Evolutionary conservation across 2,797 vertebrate species (phyloP).

Genomic region (Parauchenoglanis ngamensis): DNA sequence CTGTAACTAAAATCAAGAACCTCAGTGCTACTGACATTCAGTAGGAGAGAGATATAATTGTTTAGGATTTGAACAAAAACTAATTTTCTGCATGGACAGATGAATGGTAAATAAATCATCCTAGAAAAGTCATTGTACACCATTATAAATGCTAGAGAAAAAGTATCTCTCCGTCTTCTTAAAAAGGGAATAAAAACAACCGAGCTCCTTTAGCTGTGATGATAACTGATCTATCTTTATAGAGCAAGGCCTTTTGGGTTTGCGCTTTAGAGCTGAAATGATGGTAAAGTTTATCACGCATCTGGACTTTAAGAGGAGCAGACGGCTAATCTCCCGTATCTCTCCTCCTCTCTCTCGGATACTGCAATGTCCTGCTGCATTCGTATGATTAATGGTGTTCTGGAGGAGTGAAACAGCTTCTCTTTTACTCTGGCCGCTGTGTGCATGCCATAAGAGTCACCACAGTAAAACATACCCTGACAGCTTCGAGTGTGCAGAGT

Average conservation of each 20-base stretch:
- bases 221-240: neutral
- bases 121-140: neutral
- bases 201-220: neutral
- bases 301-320: slow-evolving; percentile 40
- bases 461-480: slow-evolving; percentile 41
- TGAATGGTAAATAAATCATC: neutral
- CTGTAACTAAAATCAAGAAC: neutral
- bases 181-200: neutral
- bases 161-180: neutral
- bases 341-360: slow-evolving; percentile 7
- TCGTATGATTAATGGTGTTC: slow-evolving; percentile 36
- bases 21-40: neutral
- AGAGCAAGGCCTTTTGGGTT: neutral
- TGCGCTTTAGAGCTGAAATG: neutral
- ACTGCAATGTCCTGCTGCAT: slow-evolving; percentile 35
- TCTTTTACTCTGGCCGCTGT: slow-evolving; percentile 29
- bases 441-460: slow-evolving; percentile 28
- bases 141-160: neutral
- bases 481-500: slow-evolving; percentile 33
- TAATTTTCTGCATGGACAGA: neutral
- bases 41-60: neutral
- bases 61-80: neutral
- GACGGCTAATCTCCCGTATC: slow-evolving; percentile 4
- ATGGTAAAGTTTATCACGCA: slow-evolving; percentile 25
- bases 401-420: slow-evolving; percentile 31